Conservation (phyloP, 2,888 invertebrate species). For the Acrobasis repandana region DNA sequence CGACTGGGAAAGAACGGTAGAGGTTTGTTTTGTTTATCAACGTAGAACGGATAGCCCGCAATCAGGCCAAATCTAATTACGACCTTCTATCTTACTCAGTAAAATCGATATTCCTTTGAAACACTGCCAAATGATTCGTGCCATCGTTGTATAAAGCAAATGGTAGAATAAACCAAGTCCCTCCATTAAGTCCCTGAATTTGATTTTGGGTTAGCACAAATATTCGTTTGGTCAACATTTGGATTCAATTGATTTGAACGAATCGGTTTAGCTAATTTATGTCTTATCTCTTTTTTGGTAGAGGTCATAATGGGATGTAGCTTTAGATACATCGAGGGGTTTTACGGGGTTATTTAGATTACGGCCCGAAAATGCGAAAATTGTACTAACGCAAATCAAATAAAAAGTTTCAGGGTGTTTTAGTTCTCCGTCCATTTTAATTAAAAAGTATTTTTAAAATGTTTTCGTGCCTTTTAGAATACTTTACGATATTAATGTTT, state of each 20-base stretch:
- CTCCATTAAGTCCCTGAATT: conserved; percentile 28
- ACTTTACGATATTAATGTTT: no score
- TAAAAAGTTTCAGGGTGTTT: neutral
- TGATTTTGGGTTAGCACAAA: conserved; percentile 36
- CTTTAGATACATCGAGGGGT: neutral
- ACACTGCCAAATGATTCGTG: conserved; percentile 18
- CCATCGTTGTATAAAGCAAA: conserved; percentile 8
- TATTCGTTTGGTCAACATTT: conserved; percentile 29
- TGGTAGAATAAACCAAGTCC: conserved; percentile 14
- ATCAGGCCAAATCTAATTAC: conserved; percentile 7
- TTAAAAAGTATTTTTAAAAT: neutral
- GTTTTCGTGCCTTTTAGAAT: neutral
- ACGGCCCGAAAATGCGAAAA: conserved; percentile 12
- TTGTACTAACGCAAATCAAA: conserved; percentile 11
- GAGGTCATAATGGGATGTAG: conserved; percentile 18
- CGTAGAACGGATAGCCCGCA: conserved; percentile 33
- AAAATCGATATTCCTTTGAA: conserved; percentile 17
- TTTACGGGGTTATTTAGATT: conserved; percentile 14
- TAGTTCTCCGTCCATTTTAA: neutral
- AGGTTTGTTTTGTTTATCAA: conserved; percentile 69
- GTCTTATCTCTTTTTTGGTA: conserved; percentile 21
- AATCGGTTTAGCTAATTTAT: conserved; percentile 25
- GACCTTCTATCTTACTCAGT: neutral
- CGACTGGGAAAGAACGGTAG: conserved; percentile 96
- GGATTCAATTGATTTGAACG: conserved; percentile 31